Percentiles rank a stretch among this genome's conserved stretches.
phyloP scores from a whole-genome alignment of 1,140 invertebrate species.

The Drosophila pachea region DNA sequence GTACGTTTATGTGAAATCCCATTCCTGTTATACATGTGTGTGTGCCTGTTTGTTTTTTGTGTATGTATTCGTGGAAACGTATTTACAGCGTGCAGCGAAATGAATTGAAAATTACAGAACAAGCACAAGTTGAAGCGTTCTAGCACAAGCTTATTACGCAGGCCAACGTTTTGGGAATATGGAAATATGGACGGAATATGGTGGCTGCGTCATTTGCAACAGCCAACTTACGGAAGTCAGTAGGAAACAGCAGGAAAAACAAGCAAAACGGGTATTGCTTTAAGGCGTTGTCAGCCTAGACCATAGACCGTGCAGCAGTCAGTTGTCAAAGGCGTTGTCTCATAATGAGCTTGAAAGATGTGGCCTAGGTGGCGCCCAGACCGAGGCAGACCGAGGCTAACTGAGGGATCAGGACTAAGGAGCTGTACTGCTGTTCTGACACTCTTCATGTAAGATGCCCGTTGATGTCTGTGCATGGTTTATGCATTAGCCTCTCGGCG shows the following conservation, averaged over 20 bases:
- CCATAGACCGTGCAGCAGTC: conserved; percentile 26
- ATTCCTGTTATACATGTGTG: not conserved
- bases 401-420: conserved; percentile 34
- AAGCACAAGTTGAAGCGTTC: conserved; percentile 47
- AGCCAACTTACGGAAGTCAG: conserved; percentile 4
- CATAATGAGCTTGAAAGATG: conserved; percentile 71
- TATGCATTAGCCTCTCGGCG: conserved; percentile 70
- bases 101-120: conserved; percentile 73
- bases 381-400: conserved; percentile 15
- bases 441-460: conserved; percentile 57
- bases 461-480: conserved; percentile 76
- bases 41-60: conserved; percentile 11
- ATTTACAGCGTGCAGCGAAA: conserved; percentile 48
- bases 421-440: conserved; percentile 6
- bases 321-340: conserved; percentile 51
- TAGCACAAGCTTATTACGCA: conserved; percentile 64
- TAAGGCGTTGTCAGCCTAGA: conserved; percentile 34
- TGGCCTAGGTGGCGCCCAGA: conserved; percentile 36
- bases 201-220: conserved; percentile 24
- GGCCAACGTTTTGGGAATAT: conserved; percentile 69
- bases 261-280: conserved; percentile 40
- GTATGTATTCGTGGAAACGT: conserved; percentile 4
- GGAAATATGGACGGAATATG: conserved; percentile 37
- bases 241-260: conserved; percentile 16
- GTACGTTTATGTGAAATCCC: conserved; percentile 4